A percentile compares a stretch with the other conserved stretches of the same genome.
Conservation (phyloP, 2,888 invertebrate species). For the Heliconius erato region DNA sequence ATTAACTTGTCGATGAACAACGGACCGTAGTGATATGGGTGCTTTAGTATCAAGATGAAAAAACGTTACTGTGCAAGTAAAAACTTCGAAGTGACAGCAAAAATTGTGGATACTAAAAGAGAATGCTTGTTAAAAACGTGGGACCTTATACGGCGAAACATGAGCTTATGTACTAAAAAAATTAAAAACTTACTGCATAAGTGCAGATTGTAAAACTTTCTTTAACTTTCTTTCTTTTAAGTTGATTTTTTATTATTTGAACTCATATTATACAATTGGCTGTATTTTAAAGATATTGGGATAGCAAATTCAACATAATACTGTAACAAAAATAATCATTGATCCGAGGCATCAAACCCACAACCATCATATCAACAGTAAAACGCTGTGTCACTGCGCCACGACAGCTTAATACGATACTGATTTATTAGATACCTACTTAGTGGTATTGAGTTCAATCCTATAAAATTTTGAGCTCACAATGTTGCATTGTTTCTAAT, state of each 20-base stretch:
- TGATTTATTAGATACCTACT: background rate
- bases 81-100: slow-evolving; percentile 18
- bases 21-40: slow-evolving; percentile 24
- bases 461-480: slow-evolving; percentile 22
- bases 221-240: too few relatives aligned
- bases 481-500: slow-evolving; percentile 28
- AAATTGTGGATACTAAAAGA: slow-evolving; percentile 12
- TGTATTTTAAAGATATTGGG: too few relatives aligned
- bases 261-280: too few relatives aligned
- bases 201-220: background rate
- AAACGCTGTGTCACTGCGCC: background rate
- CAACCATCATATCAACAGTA: background rate
- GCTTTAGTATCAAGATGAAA: slow-evolving; percentile 15
- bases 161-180: background rate
- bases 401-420: background rate
- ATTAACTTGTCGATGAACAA: slow-evolving; percentile 25
- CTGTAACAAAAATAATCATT: background rate
- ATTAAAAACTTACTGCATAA: background rate
- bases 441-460: slow-evolving; percentile 5
- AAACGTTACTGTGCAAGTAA: background rate
- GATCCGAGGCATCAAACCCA: background rate
- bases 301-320: background rate
- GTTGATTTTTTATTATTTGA: too few relatives aligned
- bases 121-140: slow-evolving; percentile 16
- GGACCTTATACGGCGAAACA: slow-evolving; percentile 7